These are phyloP conservation scores for Melieria omissa DNA, from an alignment of 2,888 invertebrate species.

Conservation along the genomic window DNA sequence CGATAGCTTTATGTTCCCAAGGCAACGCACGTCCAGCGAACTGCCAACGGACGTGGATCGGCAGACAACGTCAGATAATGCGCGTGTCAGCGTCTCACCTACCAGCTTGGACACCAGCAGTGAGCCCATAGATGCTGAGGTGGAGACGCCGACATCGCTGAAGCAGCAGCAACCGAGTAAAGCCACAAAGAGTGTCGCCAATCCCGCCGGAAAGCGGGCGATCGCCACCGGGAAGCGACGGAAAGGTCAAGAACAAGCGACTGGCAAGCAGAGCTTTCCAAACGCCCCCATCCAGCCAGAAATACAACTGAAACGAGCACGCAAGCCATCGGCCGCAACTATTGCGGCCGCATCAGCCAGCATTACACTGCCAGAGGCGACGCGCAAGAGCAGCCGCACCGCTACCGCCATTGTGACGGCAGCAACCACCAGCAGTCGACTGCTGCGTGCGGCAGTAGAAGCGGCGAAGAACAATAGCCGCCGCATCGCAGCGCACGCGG, in stretches of 20 bases:
- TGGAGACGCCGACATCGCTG: neutral
- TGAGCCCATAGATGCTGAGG: slow-evolving; percentile 30
- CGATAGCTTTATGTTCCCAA: slow-evolving; percentile 87
- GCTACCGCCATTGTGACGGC: slow-evolving; percentile 63
- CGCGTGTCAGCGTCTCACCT: slow-evolving; percentile 7
- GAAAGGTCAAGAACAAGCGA: slow-evolving; percentile 45
- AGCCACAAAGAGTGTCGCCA: neutral
- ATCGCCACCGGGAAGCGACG: slow-evolving; percentile 50
- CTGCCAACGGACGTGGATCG: slow-evolving; percentile 68
- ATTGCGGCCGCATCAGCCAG: slow-evolving; percentile 16
- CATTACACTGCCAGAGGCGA: slow-evolving; percentile 51
- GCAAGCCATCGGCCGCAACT: slow-evolving; percentile 30
- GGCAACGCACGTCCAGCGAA: slow-evolving; percentile 68
- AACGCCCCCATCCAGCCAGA: slow-evolving; percentile 67
- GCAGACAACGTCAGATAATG: slow-evolving; percentile 66
- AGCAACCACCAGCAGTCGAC: slow-evolving; percentile 59
- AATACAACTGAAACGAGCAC: slow-evolving; percentile 48
- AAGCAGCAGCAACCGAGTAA: neutral
- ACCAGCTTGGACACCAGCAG: slow-evolving; percentile 49
- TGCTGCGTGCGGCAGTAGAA: slow-evolving; percentile 53
- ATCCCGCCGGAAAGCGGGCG: slow-evolving; percentile 41
- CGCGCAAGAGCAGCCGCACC: slow-evolving; percentile 60
- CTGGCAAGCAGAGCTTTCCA: slow-evolving; percentile 61
- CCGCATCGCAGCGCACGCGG: slow-evolving; percentile 11
- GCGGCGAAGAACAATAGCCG: slow-evolving; percentile 47